A percentile compares a stretch with the other conserved stretches of the same genome.
phyloP scores from a whole-genome alignment of 2,888 invertebrate species.

The Patella depressa region DNA sequence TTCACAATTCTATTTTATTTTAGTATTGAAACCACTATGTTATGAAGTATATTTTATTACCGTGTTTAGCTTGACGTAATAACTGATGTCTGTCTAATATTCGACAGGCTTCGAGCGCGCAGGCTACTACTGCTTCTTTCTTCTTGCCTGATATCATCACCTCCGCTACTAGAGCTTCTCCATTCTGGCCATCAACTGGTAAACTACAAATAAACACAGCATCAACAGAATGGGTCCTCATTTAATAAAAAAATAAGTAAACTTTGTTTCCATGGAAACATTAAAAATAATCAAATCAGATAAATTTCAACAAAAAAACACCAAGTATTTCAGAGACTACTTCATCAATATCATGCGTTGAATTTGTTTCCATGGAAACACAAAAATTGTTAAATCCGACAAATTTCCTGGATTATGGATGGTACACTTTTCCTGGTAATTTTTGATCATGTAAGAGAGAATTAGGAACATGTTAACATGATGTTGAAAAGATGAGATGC shows the following conservation, averaged over 20 bases:
- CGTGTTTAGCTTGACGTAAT: slow-evolving; percentile 88
- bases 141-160: slow-evolving; percentile 91
- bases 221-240: too few species aligned
- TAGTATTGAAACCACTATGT: background rate
- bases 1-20: too few species aligned
- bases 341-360: too few species aligned
- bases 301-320: too few species aligned
- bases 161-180: slow-evolving; percentile 86
- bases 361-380: too few species aligned
- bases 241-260: too few species aligned
- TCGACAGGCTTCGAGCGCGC: slow-evolving; percentile 94
- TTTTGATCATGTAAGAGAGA: background rate
- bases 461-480: background rate
- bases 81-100: slow-evolving; percentile 90
- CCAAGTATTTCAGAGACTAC: too few species aligned
- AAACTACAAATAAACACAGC: slow-evolving; percentile 75
- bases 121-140: slow-evolving; percentile 92
- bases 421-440: background rate
- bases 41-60: slow-evolving; percentile 72
- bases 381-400: too few species aligned
- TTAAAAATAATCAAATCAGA: too few species aligned
- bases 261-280: too few species aligned
- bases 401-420: too few species aligned
- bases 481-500: background rate
- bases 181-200: slow-evolving; percentile 84